Evolutionary conservation across 2,888 invertebrate genomes (phyloP), one percentile per base, ranked within the genome.

Genomic region (Notodonta dromedarius): DNA sequence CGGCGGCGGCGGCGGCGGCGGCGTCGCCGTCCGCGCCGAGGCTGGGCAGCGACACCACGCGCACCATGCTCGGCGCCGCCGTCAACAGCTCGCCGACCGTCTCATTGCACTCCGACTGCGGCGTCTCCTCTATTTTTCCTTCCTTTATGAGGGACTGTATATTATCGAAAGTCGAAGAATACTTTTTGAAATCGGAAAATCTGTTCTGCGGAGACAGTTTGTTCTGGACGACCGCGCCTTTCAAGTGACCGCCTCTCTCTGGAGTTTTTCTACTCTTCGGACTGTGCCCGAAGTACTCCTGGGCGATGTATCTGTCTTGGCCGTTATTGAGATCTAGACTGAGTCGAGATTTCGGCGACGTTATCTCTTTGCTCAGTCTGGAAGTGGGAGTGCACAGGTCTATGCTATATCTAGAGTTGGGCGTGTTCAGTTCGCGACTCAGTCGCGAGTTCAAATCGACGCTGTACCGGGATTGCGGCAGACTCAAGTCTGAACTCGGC

Each of bases 81-180:
- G 95, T 94, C 46, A 94, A 85, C 74, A 96, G 94, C 74, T 96
- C 96, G 51, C 94, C 93, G 14, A 96, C 95, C 74, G 94, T 93
- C 85, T 95, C 95, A 70, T 90, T 93, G 67, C 93, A 94, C 69
- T 94, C 94, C 57, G 85, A 81, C 61, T 87, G 87, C 40, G 91
- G 90, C 52, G 94, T 86, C 76, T 94, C 94, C 69, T 95, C 95
- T 14, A 96, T 94, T 69, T 95, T 94, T 32, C 96, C 96, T 83
- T 96, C 96, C 77, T 95, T 95, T 67, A 96, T 94, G 70, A 97
- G 87, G 51, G 96, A 96, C 81, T 96, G 95, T 76, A 96, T 96
- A 81, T 96, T 96, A 91, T 96, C 96, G 84, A 96, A 97, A 9
- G 96, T 96, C 53, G 96, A 96, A 71, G 96, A 96, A 87, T 96